Evolutionary conservation across 2,888 invertebrate genomes (phyloP), one percentile per base, ranked within the genome.

Genomic region (Pterostichus niger): DNA sequence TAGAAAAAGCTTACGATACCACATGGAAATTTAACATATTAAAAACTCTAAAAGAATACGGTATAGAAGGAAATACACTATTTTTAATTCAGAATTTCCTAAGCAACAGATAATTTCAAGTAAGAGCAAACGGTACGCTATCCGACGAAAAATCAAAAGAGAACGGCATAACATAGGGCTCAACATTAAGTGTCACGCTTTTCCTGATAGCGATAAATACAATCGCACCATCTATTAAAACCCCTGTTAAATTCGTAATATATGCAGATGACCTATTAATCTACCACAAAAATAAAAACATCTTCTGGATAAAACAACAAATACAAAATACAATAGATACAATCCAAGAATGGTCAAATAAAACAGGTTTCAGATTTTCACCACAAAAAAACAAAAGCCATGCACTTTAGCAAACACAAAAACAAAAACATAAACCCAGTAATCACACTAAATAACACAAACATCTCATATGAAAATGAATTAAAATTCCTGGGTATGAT

Each of bases 321-420:
- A 3, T 64, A 2, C 64, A 33, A 40, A 64, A 11, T 4, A 31
- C 64, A 10, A 64, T 64, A 6, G 33, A 4, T n/a, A 2, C 5
- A 64, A 24, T 64, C n/a, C 5, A 64, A 64, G 5, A 64, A 31
- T 64, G 33, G 64, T 64, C 64, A 11, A 31, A 33, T 4, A 40
- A 64, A 64, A 64, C 33, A 35, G 64, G 64, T 4, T 64, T 64
- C 10, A 64, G 4, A 64, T 64, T 64, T 40, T 64, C 64, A n/a
- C n/a, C 35, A 35, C 4, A 5, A 3, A 3, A 35, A 35, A 35
- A 35, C 35, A 35, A 35, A 35, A 35, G n/a, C n/a, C 35, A 35
- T 35, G 35, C 35, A 35, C 6, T 35, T 5, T 35, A 35, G 4
- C 3, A 35, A 35, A 6, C 35, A 35, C 4, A 35, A 6, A 35